Conservation (phyloP, 2,797 vertebrate genomes). For the Enteromius argenteus region DNA sequence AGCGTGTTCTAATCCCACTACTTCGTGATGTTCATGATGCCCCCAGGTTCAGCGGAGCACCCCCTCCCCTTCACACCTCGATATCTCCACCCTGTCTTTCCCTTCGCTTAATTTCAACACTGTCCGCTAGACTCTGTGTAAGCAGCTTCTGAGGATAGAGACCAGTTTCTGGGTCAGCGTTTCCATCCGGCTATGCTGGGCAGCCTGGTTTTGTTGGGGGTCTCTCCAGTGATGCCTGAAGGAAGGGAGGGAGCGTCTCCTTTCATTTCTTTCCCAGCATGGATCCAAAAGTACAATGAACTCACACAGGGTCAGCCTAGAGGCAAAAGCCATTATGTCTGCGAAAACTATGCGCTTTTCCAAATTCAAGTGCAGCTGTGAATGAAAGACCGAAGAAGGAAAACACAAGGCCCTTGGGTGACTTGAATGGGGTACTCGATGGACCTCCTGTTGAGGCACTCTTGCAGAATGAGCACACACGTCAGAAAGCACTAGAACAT, state of each 20-base stretch:
- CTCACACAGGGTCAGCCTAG: constrained; percentile 29
- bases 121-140: constrained; percentile 41
- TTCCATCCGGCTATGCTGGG: constrained; percentile 15
- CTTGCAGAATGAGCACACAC: constrained; percentile 29
- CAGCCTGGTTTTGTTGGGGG: constrained; percentile 23
- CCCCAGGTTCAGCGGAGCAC: constrained; percentile 64
- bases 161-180: constrained; percentile 58
- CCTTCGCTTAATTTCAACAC: constrained; percentile 9
- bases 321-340: constrained; percentile 38
- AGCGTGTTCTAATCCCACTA: constrained; percentile 70
- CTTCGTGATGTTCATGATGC: constrained; percentile 59
- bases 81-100: constrained; percentile 10
- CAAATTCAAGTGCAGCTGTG: constrained; percentile 34
- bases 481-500: constrained; percentile 18
- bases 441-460: constrained; percentile 31
- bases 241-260: background rate
- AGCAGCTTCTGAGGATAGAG: constrained; percentile 46
- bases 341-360: constrained; percentile 3
- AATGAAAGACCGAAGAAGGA: constrained; percentile 4
- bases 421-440: constrained; percentile 28
- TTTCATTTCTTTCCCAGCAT: constrained; percentile 31
- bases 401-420: constrained; percentile 23
- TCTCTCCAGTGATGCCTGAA: constrained; percentile 4
- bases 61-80: background rate
- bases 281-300: constrained; percentile 31